Evolutionary conservation across 1,140 invertebrate species (phyloP).

Genomic region (Diabrotica virgifera): DNA sequence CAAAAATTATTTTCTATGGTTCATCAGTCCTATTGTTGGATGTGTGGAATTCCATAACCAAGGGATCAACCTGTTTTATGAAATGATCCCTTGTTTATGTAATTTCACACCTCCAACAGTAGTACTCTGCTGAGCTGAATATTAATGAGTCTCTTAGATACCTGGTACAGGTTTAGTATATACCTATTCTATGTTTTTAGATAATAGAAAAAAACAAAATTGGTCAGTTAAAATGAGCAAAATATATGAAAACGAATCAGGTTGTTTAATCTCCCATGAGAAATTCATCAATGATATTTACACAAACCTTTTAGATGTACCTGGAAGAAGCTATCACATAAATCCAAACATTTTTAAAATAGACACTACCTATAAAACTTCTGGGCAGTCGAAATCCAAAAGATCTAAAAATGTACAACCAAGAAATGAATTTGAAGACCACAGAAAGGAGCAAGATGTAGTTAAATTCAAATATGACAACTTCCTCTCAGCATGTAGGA

Average conservation of each 20-base stretch:
- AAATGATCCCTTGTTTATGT: no score
- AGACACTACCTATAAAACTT: conserved; percentile 23
- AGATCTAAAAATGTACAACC: conserved; percentile 15
- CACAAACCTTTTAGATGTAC: conserved; percentile 4
- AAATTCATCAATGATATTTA: conserved; percentile 31
- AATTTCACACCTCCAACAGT: no score
- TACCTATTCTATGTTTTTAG: no score
- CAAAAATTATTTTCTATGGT: no score
- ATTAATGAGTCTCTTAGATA: no score
- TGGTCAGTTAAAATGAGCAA: conserved; percentile 29
- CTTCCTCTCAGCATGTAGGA: conserved; percentile 6
- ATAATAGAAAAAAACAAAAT: no score
- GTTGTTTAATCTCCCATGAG: conserved; percentile 33
- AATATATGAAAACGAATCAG: conserved; percentile 27
- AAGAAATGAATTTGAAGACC: not conserved
- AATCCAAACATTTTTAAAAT: conserved; percentile 32
- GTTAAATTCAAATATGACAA: conserved; percentile 19
- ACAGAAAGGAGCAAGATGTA: conserved; percentile 16
- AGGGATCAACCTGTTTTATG: no score
- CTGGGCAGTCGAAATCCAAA: conserved; percentile 5
- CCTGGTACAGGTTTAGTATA: no score
- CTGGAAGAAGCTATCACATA: conserved; percentile 12
- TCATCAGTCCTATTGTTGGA: no score
- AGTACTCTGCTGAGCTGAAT: no score
- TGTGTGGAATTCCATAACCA: no score